A percentile compares a stretch with the other conserved stretches of the same genome.
Conservation (phyloP, 2,113 vertebrate species). For the Hystrix brachyura region DNA sequence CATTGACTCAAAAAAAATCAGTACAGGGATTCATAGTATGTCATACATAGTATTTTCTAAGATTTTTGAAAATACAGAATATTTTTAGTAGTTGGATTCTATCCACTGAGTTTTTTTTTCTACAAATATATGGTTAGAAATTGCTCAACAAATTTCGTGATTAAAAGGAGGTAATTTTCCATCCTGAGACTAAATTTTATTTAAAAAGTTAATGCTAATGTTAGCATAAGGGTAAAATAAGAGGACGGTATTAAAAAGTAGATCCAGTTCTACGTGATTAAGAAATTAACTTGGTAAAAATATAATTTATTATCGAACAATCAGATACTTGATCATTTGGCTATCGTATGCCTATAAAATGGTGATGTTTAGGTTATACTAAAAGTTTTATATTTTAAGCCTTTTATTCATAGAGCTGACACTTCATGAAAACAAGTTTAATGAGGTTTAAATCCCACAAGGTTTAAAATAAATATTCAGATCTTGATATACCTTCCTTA, state of each 20-base stretch:
- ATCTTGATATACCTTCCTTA: not conserved
- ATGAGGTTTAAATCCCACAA: not conserved
- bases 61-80: not conserved
- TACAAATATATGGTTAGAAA: not conserved
- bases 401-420: not conserved
- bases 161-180: not conserved
- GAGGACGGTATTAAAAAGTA: not conserved
- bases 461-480: not conserved
- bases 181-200: not conserved
- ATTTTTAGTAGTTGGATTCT: not conserved
- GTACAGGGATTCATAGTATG: not conserved
- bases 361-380: not conserved
- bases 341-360: not conserved
- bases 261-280: not conserved
- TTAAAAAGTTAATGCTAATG: not conserved
- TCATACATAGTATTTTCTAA: not conserved
- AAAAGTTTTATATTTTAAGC: not conserved
- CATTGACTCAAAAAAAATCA: not conserved
- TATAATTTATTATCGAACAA: not conserved
- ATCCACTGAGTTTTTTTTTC: not conserved
- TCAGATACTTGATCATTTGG: not conserved
- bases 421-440: not conserved
- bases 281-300: not conserved
- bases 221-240: not conserved
- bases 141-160: not conserved